Base-by-base conservation (phyloP, 2,113 vertebrate species). In the Oenanthe melanoleuca region DNA sequence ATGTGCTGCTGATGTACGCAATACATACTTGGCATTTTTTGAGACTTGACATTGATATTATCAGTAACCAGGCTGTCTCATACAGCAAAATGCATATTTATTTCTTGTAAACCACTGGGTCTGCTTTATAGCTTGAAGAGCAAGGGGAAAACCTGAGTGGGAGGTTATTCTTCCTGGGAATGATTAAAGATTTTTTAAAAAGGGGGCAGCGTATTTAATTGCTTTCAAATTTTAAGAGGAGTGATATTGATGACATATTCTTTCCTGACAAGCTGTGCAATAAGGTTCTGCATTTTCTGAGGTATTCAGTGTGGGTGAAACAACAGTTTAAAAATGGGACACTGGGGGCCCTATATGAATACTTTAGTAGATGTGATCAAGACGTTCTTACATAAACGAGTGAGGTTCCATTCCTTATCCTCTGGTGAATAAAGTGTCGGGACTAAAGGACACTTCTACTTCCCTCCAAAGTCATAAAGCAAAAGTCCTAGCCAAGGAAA, bases 311-410 rank as follows among this genome's bases (percentile, higher is more conserved):
- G 87, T 95, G 82, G 80, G 88, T 90, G 92, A 94, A 88, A 77
- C 53, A 88, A 29, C 72, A 57, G 56, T 83, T 93, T 90, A 83
- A 95, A 96, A 95, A 91, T 79, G 73, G 78, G 57, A 74, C n/a
- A 26, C 14, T 81, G 49, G 38, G 49, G 31, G 45, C 83, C 89
- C 53, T 70, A 6, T 50, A 26, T 78, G 72, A 92, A 80, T 83
- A 34, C 26, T 73, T 94, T 5, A 53, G 80, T 64, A 85, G 73
- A 50, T 86, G 73, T 4, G 4, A 87, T 80, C 42, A 64, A 81
- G 78, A 44, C 20, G 45, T 34, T 71, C 49, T 45, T 66, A 70
- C 6, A 11, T 63, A 86, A 80, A 74, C 0, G 19, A 70, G 8
- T 55, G 73, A 92, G 65, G 70, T 78, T 77, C 50, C n/a, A 22